Base-by-base conservation (phyloP, 1,140 invertebrate species). In the Drosophila seguyi region DNA sequence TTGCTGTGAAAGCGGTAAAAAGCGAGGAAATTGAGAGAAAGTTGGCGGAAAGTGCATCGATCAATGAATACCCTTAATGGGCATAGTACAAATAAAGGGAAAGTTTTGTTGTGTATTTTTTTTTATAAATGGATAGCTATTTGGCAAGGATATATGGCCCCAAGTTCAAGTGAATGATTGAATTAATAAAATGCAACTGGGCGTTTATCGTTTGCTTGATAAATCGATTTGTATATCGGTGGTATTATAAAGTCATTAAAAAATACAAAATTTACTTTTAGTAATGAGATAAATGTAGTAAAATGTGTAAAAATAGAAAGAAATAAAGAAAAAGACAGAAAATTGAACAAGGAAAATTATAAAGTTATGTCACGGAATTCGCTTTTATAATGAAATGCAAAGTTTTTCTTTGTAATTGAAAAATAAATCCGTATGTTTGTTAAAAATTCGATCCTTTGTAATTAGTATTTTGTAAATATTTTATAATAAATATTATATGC, bases 61-160 rank as follows among this genome's bases (percentile, higher is more conserved):
- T 75, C 52, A 75, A 75, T 47, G 60, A 52, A 75, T 75, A 81
- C 78, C 58, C 81, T 81, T 77, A 59, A 73, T 72, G 44, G 67
- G 67, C 29, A 42, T 59, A 22, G 25, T 36, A 56, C 29, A 58
- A 59, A 72, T n/a, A 72, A 72, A 72, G 50, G 3, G n/a, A 22
- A 47, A 41, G 31, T 47, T 47, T 47, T 20, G 6, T 22, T 27
- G 8, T 2, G 18, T 16, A 0, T 14, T 52, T 52, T 50, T 50
- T 47, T 34, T 56, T 39, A 58, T 48, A 58, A 71, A 72, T 71
- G 27, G 27, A 36, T 25, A 55, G 31, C 50, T 53, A 53, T 25
- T 58, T 31, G 34, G 50, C 22, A 6, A 38, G 38, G 53, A 58
- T 58, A 58, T 48, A 34, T 47, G 34, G 38, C 44, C 59, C 13